Evolutionary conservation across 2,888 invertebrate species (phyloP).

Genomic region (Allacma fusca): DNA sequence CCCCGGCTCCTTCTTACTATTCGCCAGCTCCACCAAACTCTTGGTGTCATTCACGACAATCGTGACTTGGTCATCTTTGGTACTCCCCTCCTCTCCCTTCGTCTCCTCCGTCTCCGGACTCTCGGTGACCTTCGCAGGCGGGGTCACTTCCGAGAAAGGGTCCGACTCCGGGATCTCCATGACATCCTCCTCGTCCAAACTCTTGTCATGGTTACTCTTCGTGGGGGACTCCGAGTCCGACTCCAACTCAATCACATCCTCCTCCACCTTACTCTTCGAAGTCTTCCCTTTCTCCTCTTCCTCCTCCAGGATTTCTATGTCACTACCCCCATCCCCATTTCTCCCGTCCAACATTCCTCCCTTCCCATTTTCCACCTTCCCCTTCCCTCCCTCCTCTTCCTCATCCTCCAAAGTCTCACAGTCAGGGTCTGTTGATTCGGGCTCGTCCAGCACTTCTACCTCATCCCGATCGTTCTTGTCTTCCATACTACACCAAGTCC

Average conservation of each 20-base stretch:
- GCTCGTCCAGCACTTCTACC: conserved; percentile 27
- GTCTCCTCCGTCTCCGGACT: conserved; percentile 29
- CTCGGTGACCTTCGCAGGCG: not conserved
- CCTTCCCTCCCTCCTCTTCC: conserved; percentile 34
- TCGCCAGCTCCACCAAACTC: conserved; percentile 69
- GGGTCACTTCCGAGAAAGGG: conserved; percentile 53
- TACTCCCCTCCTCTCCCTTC: conserved; percentile 65
- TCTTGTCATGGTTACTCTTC: conserved; percentile 26
- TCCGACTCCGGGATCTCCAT: conserved; percentile 51
- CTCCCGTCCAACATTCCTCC: conserved; percentile 30
- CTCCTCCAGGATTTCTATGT: conserved; percentile 39
- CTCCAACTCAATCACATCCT: conserved; percentile 20
- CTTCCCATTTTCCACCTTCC: conserved; percentile 6
- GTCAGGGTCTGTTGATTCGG: conserved; percentile 34
- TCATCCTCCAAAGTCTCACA: conserved; percentile 41
- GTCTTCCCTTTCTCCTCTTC: conserved; percentile 26
- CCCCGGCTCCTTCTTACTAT: conserved; percentile 69
- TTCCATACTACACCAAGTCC: conserved; percentile 17
- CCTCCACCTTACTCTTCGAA: not conserved
- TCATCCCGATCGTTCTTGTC: conserved; percentile 31
- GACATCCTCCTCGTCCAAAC: conserved; percentile 50
- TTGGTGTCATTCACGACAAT: conserved; percentile 77
- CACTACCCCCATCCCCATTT: conserved; percentile 30
- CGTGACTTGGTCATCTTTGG: conserved; percentile 61
- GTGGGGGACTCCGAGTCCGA: not conserved